Evolutionary conservation across 1,140 invertebrate genomes (phyloP).

Genomic region (Galleria mellonella): DNA sequence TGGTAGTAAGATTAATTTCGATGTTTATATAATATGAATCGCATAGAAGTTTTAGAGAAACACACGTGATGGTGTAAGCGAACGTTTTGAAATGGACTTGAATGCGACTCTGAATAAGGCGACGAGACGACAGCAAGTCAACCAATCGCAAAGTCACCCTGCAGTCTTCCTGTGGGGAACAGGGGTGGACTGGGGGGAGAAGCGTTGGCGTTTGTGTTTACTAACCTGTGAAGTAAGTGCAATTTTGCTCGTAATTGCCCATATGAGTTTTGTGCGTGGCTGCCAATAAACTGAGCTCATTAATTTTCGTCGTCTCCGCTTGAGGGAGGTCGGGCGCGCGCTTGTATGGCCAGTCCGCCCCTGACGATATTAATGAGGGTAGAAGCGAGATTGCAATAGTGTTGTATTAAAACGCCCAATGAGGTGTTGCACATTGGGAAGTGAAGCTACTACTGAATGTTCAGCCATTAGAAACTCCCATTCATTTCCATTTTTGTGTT

Average conservation of each 20-base stretch:
- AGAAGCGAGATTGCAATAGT: slow-evolving; percentile 71
- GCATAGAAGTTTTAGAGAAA: slow-evolving; percentile 39
- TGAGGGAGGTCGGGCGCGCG: slow-evolving; percentile 66
- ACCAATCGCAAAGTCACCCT: slow-evolving; percentile 58
- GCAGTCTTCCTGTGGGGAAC: slow-evolving; percentile 70
- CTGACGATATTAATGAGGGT: slow-evolving; percentile 74
- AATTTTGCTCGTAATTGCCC: slow-evolving; percentile 73
- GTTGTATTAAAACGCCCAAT: slow-evolving; percentile 56
- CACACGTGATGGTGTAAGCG: slow-evolving; percentile 9
- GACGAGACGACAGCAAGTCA: slow-evolving; percentile 39
- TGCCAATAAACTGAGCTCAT: slow-evolving; percentile 73
- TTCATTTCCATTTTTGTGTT: slow-evolving; percentile 12
- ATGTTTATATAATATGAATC: slow-evolving; percentile 38
- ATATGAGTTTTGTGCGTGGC: slow-evolving; percentile 73
- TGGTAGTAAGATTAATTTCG: slow-evolving; percentile 27
- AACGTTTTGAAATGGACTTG: slow-evolving; percentile 26
- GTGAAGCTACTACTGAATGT: slow-evolving; percentile 62
- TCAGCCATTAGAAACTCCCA: slow-evolving; percentile 47
- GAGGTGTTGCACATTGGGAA: slow-evolving; percentile 43
- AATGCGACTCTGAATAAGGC: slow-evolving; percentile 46
- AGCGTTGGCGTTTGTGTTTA: slow-evolving; percentile 67
- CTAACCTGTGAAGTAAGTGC: slow-evolving; percentile 73
- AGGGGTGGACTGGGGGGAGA: slow-evolving; percentile 70
- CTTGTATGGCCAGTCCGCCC: slow-evolving; percentile 75
- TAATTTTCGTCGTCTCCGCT: slow-evolving; percentile 72